Base-by-base conservation (phyloP, 2,113 vertebrate species). In the Myotis yumanensis region DNA sequence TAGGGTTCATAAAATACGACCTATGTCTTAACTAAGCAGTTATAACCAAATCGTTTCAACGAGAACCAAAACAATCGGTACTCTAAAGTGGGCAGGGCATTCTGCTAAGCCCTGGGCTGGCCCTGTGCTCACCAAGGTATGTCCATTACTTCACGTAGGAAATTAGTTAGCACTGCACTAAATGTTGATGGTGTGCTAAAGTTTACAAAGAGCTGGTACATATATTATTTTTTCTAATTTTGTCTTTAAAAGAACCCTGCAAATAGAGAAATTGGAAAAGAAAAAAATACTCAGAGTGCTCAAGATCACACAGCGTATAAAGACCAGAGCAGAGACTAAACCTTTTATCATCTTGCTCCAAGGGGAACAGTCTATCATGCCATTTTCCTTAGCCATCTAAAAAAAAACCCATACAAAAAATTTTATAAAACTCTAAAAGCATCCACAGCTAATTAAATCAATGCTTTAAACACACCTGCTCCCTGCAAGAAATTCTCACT, bases 361-460 rank as follows among this genome's bases (percentile, higher is more conserved):
- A 32, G 9, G 20, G 1, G 14, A 46, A 32, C 1, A 25, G 1
- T 23, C 54, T 16, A 30, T 62, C 30, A 12, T 18, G 32, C 46
- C 43, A 57, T 30, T 37, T 15, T 46, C 28, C 25, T 72, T 32
- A 59, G 23, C 40, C 5, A 46, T 18, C 40, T 14, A 46, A 76
- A 86, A 46, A 32, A 4, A 62, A 4, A 62, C 10, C 10, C 83
- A 35, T 3, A 37, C 4, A n/a, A 75, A 62, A 91, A 86, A 32
- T 22, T 1, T 20, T 32, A 71, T 32, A 86, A 84, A 84, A 94
- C 11, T 11, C 20, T 37, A 37, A 94, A 77, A 83, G 59, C 2
- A 76, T 59, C n/a, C 2, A 76, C 69, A 77, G 71, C 32, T 88
- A 95, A 87, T 64, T 87, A 90, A 86, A 51, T 84, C 17, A 82